Conservation (phyloP, 1,140 invertebrate genomes). For the Drosophila simulans region DNA sequence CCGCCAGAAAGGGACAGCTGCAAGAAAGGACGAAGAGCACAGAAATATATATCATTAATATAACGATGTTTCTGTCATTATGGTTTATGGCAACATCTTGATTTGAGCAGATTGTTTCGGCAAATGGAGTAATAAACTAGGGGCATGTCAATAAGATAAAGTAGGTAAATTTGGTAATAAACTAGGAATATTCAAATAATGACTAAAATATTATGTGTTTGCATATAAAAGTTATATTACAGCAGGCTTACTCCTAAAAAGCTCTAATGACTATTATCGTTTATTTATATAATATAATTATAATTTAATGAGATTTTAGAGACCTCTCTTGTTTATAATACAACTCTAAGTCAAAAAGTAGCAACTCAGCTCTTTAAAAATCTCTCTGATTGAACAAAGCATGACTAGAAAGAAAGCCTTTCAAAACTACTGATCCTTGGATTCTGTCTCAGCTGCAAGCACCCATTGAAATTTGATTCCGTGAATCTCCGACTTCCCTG, state of each 20-base stretch:
- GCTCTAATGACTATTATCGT: too few relatives aligned
- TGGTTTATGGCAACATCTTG: conserved; percentile 27
- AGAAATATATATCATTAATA: conserved; percentile 21
- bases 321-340: too few relatives aligned
- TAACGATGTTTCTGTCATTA: conserved; percentile 16
- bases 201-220: too few relatives aligned
- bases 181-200: background rate
- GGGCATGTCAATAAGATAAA: conserved; percentile 10
- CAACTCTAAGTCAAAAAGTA: too few relatives aligned
- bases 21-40: conserved; percentile 71
- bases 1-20: conserved; percentile 94
- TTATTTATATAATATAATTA: too few relatives aligned
- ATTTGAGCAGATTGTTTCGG: conserved; percentile 10
- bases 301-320: too few relatives aligned
- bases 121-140: conserved; percentile 7
- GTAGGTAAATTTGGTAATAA: background rate
- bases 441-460: background rate
- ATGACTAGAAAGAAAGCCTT: background rate
- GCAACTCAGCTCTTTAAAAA: background rate
- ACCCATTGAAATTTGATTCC: conserved; percentile 19
- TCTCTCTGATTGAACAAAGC: background rate
- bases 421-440: background rate
- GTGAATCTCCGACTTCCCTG: background rate
- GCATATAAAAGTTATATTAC: too few relatives aligned
- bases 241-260: too few relatives aligned